Conservation (phyloP, 2,113 vertebrate genomes). For the Charina bottae region DNA sequence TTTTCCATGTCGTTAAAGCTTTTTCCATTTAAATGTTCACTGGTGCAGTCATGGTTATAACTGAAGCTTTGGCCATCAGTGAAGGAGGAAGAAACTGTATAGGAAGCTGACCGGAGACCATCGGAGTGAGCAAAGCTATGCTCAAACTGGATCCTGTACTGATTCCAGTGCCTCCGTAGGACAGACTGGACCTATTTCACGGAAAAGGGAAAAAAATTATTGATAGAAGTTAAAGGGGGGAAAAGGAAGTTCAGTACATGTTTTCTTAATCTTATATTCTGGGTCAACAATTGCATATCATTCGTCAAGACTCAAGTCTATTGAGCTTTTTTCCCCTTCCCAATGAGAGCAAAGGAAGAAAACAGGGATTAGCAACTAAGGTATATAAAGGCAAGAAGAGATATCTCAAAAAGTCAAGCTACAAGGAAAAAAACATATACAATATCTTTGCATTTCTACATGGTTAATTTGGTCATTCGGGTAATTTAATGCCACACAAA, state of each 20-base stretch:
- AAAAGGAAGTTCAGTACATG: background rate
- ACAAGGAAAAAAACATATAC: background rate
- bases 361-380: background rate
- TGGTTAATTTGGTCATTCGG: background rate
- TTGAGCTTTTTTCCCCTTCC: background rate
- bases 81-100: slow-evolving; percentile 88
- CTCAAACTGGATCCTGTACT: slow-evolving; percentile 92
- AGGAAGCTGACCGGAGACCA: slow-evolving; percentile 88
- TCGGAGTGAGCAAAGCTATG: slow-evolving; percentile 88
- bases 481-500: background rate
- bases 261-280: background rate
- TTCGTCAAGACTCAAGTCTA: background rate
- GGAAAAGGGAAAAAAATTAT: background rate
- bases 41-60: slow-evolving; percentile 85
- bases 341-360: background rate
- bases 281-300: background rate
- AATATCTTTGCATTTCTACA: background rate
- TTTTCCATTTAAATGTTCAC: slow-evolving; percentile 93
- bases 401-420: background rate
- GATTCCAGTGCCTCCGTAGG: slow-evolving; percentile 92
- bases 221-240: background rate
- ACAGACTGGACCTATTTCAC: slow-evolving; percentile 88
- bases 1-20: slow-evolving; percentile 83
- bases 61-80: slow-evolving; percentile 86
- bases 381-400: background rate